Conservation (phyloP, 2,888 invertebrate species). For the Augiades crinisus region DNA sequence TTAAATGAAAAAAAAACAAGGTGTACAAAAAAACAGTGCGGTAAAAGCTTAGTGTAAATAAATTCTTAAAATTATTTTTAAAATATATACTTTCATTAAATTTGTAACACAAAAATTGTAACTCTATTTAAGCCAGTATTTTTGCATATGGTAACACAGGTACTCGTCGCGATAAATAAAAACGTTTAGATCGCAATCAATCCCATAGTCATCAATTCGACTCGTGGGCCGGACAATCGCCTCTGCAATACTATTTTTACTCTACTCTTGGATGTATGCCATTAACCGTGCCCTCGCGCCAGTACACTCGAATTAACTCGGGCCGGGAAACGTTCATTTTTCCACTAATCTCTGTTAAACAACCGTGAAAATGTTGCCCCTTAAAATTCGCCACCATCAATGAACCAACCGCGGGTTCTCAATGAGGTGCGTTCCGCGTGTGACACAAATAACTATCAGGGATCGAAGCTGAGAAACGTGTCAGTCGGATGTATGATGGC, state of each 20-base stretch:
- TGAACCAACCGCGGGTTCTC: slow-evolving; percentile 52
- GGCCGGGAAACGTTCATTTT: slow-evolving; percentile 69
- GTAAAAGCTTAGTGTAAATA: too few species aligned
- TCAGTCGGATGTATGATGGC: slow-evolving; percentile 71
- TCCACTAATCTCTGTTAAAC: slow-evolving; percentile 49
- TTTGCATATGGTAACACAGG: slow-evolving; percentile 18
- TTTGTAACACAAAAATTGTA: not conserved
- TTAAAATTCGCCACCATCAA: slow-evolving; percentile 51
- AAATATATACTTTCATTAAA: too few species aligned
- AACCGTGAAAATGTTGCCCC: slow-evolving; percentile 47
- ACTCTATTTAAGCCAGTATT: not conserved
- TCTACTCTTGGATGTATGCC: slow-evolving; percentile 69
- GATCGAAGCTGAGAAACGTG: slow-evolving; percentile 49
- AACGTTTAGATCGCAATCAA: slow-evolving; percentile 51
- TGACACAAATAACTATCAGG: slow-evolving; percentile 59
- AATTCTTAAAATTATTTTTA: too few species aligned
- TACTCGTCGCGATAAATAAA: slow-evolving; percentile 26
- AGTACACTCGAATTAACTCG: slow-evolving; percentile 84
- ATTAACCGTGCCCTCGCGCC: slow-evolving; percentile 80
- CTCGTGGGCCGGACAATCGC: slow-evolving; percentile 66
- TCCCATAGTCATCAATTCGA: slow-evolving; percentile 57
- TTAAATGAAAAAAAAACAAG: too few species aligned
- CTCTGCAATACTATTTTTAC: slow-evolving; percentile 75
- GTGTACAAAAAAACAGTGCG: not conserved
- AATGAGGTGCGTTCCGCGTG: slow-evolving; percentile 50